phyloP scores from a whole-genome alignment of 1,140 invertebrate genomes.

The Venustaconcha ellipsiformis region DNA sequence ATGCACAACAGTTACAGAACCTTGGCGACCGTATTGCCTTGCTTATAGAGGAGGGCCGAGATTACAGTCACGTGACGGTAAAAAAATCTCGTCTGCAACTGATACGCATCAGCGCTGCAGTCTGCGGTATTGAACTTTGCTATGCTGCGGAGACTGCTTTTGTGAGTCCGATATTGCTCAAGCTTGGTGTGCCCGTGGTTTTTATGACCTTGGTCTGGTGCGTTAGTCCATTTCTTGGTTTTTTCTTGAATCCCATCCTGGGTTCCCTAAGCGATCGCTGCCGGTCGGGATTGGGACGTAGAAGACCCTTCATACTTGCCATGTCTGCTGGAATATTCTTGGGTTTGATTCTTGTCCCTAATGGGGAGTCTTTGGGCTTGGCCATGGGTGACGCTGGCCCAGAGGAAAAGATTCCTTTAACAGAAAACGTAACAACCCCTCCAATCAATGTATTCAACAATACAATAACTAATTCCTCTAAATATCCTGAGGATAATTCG shows the following conservation, averaged over 20 bases:
- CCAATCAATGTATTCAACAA: no score
- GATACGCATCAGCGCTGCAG: slow-evolving; percentile 89
- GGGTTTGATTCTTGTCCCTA: slow-evolving; percentile 77
- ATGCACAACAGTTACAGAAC: slow-evolving; percentile 32
- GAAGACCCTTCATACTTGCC: slow-evolving; percentile 91
- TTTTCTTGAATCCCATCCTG: slow-evolving; percentile 92
- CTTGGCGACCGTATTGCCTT: slow-evolving; percentile 19
- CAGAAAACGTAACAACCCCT: no score
- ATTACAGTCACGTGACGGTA: slow-evolving; percentile 31
- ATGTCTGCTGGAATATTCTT: slow-evolving; percentile 88
- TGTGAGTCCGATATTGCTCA: slow-evolving; percentile 92
- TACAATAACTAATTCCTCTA: no score
- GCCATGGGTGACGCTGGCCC: slow-evolving; percentile 78
- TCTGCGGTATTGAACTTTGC: slow-evolving; percentile 98
- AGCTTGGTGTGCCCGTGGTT: slow-evolving; percentile 90
- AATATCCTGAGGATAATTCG: no score
- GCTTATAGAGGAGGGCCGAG: slow-evolving; percentile 19
- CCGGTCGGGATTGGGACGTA: slow-evolving; percentile 81
- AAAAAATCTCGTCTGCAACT: slow-evolving; percentile 85
- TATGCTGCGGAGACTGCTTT: slow-evolving; percentile 98
- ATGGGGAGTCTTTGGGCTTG: slow-evolving; percentile 87
- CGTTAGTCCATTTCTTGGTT: slow-evolving; percentile 79
- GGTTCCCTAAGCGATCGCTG: slow-evolving; percentile 94
- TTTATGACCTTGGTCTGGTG: slow-evolving; percentile 98
- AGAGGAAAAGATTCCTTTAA: neutral